Evolutionary conservation across 2,797 vertebrate species (phyloP), one percentile per base, ranked within the genome.

Genomic region (Premnoplex brunnescens): DNA sequence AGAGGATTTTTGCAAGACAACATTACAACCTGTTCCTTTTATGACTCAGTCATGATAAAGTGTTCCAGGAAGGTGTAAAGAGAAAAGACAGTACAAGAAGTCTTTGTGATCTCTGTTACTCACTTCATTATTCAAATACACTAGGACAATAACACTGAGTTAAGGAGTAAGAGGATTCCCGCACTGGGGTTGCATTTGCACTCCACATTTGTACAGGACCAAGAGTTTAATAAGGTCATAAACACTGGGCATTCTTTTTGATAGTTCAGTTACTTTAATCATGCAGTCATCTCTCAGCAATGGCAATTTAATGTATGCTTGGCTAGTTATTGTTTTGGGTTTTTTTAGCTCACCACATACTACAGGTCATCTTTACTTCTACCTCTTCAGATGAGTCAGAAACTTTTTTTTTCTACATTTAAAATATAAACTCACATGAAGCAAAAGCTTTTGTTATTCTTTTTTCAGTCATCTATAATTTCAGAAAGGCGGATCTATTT

Each of bases 1-100:
- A 93, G 34, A 52, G 26, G 32, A 75, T 86, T 94, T 93, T 81
- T 84, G 7, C 51, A 79, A 79, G 79, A 62, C 62, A 55, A 7
- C 66, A 51, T 84, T 86, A 51, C 37, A 84, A 32, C 68, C 39
- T 79, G 27, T 88, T 86, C 34, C 10, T 5, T 81, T 78, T 84
- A 68, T 84, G 66, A 89, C 39, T 93, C 62, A 66, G 34, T 78
- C 4, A 0, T 81, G 54, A 85, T 69, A 84, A 95, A 81, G 16
- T 44, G 12, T 84, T 96, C 51, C 51, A 78, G 51, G 76, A 84
- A 88, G 63, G 22, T 14, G 13, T 72, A 60, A 89, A 85, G 46
- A 58, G 43, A 71, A 73, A 68, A 74, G 41, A 67, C 5, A 48
- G 46, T n/a, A 59, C 37, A 87, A 67, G 43, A 88, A 78, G 43